phyloP scores from a whole-genome alignment of 2,797 vertebrate genomes.

The Parauchenoglanis punctatus region DNA sequence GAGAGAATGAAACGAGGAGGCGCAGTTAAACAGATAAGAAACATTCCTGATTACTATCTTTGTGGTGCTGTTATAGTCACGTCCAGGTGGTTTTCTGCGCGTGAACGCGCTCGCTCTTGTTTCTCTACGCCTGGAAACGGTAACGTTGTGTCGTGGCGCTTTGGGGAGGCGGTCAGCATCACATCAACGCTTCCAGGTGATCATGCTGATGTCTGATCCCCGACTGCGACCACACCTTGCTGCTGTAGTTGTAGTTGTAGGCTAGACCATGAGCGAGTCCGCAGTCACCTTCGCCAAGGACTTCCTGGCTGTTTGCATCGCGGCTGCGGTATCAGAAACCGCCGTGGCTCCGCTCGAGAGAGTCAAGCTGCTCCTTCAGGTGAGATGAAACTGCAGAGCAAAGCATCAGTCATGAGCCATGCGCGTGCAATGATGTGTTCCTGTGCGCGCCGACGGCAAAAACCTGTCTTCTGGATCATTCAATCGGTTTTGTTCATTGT shows the following conservation, averaged over 20 bases:
- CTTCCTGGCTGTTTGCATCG: conserved; percentile 27
- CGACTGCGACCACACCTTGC: neutral
- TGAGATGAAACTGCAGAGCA: neutral
- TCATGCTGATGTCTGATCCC: neutral
- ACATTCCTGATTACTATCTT: neutral
- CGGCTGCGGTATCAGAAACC: conserved; percentile 54
- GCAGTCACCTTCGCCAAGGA: conserved; percentile 12
- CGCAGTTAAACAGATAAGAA: neutral
- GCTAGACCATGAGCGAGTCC: conserved; percentile 11
- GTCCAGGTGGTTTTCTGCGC: neutral
- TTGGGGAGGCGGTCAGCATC: neutral
- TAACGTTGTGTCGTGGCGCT: neutral
- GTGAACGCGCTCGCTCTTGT: neutral
- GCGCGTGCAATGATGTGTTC: neutral
- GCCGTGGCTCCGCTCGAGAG: conserved; percentile 62
- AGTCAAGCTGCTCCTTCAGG: conserved; percentile 61
- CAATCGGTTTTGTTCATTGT: neutral
- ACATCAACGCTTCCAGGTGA: conserved; percentile 5
- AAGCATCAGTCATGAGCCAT: neutral
- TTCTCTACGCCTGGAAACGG: neutral
- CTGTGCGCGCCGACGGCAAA: neutral
- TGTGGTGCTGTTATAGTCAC: neutral
- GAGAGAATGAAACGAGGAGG: neutral
- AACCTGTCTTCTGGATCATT: neutral
- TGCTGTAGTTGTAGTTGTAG: too few species aligned